These are phyloP conservation scores for Uropsilus gracilis DNA, from an alignment of 2,113 vertebrate genomes.

Conservation along the genomic window DNA sequence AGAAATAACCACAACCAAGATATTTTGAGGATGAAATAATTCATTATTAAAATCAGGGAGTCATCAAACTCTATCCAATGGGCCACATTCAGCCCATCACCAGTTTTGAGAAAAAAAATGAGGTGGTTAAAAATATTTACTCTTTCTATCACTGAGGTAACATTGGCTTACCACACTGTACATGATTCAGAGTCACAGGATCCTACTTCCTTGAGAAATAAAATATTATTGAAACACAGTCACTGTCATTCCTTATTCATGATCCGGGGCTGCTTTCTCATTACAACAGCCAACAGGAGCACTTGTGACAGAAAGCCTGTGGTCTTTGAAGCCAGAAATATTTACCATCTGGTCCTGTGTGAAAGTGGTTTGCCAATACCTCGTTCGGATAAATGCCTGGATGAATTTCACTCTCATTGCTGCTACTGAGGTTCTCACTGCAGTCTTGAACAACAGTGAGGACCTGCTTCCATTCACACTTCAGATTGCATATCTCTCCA, in stretches of 20 bases:
- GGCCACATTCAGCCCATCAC: background rate
- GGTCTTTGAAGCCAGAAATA: background rate
- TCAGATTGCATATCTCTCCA: background rate
- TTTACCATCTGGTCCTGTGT: slow-evolving; percentile 9
- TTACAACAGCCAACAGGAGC: background rate
- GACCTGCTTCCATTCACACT: background rate
- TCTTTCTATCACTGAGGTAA: no score
- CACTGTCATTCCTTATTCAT: background rate
- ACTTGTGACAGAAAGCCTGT: background rate
- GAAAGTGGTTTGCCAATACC: background rate
- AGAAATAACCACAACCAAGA: background rate
- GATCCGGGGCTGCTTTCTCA: background rate
- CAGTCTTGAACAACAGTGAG: background rate
- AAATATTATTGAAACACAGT: background rate
- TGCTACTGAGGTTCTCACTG: background rate
- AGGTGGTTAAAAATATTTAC: no score
- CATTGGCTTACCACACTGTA: no score
- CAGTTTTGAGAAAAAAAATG: background rate
- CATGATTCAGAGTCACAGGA: no score
- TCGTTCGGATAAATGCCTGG: background rate
- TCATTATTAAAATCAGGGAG: background rate
- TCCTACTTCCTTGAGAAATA: no score
- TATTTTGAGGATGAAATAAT: background rate
- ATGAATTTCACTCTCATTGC: background rate
- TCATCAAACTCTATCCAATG: background rate